phyloP scores from a whole-genome alignment of 1,140 invertebrate genomes.

The Drosophila tristis region DNA sequence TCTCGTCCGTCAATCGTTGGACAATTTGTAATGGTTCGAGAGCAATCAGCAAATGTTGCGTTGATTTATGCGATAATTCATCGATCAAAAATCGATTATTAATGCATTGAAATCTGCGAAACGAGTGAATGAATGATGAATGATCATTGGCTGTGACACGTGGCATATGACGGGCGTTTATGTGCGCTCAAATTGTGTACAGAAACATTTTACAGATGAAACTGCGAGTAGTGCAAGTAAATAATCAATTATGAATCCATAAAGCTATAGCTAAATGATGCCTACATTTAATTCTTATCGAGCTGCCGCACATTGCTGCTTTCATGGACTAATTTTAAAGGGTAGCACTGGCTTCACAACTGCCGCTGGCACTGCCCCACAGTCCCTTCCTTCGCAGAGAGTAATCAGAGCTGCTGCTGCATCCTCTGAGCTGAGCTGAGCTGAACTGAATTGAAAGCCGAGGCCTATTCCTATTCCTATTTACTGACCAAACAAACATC shows the following conservation, averaged over 20 bases:
- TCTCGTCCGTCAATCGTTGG: background rate
- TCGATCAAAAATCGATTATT: conserved; percentile 26
- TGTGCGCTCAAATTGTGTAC: too few species aligned
- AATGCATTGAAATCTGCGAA: conserved; percentile 11
- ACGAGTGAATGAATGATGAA: background rate
- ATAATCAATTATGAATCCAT: background rate
- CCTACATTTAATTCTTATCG: background rate
- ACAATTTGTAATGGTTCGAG: conserved; percentile 23
- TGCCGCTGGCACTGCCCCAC: too few species aligned
- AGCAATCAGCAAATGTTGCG: conserved; percentile 16
- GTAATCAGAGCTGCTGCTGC: conserved; percentile 22
- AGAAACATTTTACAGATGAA: too few species aligned
- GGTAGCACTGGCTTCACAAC: background rate
- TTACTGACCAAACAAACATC: conserved; percentile 62
- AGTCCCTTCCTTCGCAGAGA: background rate
- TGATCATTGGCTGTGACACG: background rate
- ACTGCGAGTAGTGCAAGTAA: background rate
- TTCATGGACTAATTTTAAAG: background rate
- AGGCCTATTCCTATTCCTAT: conserved; percentile 11
- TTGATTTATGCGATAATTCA: conserved; percentile 23
- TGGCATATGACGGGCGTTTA: background rate
- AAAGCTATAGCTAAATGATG: background rate
- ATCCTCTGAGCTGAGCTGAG: background rate
- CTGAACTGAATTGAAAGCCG: background rate
- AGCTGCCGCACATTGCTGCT: too few species aligned